A percentile compares a stretch with the other conserved stretches of the same genome.
Evolutionary conservation across 2,888 invertebrate species (phyloP).

Genomic region (Drosophila vallismaia): DNA sequence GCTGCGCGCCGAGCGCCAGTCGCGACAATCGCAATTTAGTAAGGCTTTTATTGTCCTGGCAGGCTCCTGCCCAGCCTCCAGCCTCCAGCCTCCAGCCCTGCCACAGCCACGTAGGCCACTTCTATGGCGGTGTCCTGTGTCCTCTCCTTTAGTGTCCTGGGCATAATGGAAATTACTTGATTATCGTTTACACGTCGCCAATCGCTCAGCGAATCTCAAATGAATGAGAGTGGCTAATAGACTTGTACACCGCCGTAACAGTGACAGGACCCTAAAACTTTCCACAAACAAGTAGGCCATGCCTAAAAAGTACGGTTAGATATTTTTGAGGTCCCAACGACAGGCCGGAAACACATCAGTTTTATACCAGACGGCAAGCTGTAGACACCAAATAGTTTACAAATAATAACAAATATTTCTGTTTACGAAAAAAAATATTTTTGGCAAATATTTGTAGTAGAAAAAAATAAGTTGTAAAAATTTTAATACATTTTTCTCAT

Average conservation of each 20-base stretch:
- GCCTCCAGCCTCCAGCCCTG: background rate
- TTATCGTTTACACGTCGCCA: slow-evolving; percentile 79
- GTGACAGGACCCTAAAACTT: no score
- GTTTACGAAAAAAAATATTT: no score
- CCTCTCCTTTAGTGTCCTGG: slow-evolving; percentile 28
- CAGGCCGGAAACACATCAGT: no score
- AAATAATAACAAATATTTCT: no score
- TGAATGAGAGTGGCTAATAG: slow-evolving; percentile 54
- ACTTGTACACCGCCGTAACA: background rate
- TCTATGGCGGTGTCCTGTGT: slow-evolving; percentile 18
- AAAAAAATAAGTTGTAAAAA: no score
- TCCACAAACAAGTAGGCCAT: background rate
- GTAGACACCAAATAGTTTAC: no score
- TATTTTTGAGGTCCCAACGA: no score
- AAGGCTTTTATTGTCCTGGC: slow-evolving; percentile 57
- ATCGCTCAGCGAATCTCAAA: slow-evolving; percentile 63
- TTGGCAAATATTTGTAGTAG: no score
- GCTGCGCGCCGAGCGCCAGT: slow-evolving; percentile 4
- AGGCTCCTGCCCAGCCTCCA: slow-evolving; percentile 2
- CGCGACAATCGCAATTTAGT: slow-evolving; percentile 65
- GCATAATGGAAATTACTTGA: slow-evolving; percentile 79
- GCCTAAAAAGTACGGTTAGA: no score
- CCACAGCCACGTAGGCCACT: background rate
- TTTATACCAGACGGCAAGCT: no score
- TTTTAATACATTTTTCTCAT: no score